These are phyloP conservation scores for Cyrtodaria siliqua DNA, from an alignment of 2,888 invertebrate species.

Conservation along the genomic window DNA sequence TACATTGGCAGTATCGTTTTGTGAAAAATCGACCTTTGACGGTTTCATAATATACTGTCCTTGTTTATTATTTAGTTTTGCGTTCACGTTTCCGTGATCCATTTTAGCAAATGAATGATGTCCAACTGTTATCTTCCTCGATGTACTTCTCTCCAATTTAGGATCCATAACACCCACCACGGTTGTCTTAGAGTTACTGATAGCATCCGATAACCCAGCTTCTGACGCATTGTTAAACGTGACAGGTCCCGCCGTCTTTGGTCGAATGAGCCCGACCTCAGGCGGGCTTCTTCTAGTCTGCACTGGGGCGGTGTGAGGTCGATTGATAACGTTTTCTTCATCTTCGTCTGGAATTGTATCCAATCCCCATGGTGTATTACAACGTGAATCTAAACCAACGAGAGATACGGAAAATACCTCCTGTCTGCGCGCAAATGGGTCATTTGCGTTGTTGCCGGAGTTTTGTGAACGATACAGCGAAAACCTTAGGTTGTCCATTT, in stretches of 20 bases:
- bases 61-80: conserved; percentile 68
- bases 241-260: conserved; percentile 41
- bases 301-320: conserved; percentile 54
- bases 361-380: conserved; percentile 60
- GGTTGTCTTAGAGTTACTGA: conserved; percentile 20
- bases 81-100: conserved; percentile 61
- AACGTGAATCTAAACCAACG: conserved; percentile 37
- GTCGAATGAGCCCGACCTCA: conserved; percentile 35
- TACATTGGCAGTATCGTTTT: conserved; percentile 44
- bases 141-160: conserved; percentile 62
- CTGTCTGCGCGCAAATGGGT: conserved; percentile 41
- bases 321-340: conserved; percentile 20
- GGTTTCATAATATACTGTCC: conserved; percentile 72
- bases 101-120: conserved; percentile 69
- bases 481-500: conserved; percentile 59
- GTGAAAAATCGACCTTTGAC: conserved; percentile 32
- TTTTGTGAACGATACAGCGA: conserved; percentile 63
- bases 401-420: conserved; percentile 39
- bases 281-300: conserved; percentile 24
- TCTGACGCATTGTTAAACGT: conserved; percentile 17
- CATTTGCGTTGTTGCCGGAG: conserved; percentile 25
- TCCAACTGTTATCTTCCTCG: conserved; percentile 65
- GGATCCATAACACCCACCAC: conserved; percentile 71
- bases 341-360: conserved; percentile 59
- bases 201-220: conserved; percentile 22